Conservation (phyloP, 2,113 vertebrate species). For the Hydropotes inermis region DNA sequence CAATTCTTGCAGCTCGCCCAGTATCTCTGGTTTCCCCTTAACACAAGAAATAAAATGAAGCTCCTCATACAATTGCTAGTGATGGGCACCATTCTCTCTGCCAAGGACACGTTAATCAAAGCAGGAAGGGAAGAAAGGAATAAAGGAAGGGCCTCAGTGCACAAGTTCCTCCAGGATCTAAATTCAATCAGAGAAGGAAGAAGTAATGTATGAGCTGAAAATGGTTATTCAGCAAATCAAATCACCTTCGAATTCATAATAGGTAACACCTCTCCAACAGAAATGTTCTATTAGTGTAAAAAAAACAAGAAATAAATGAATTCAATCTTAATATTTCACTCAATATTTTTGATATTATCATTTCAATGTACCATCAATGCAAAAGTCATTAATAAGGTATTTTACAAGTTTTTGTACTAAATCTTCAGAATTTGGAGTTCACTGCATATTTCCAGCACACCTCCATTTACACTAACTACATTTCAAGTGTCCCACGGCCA, state of each 20-base stretch:
- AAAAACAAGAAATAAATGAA: neutral
- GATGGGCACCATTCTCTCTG: neutral
- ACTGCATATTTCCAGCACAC: too few relatives aligned
- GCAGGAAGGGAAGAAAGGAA: neutral
- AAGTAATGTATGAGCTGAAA: neutral
- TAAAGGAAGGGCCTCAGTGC: neutral
- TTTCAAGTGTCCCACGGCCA: neutral
- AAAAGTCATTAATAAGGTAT: neutral
- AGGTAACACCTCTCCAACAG: neutral
- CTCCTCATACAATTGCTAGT: neutral
- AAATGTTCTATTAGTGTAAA: neutral
- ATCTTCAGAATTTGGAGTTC: neutral
- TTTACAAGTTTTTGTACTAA: neutral
- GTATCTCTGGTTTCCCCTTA: neutral
- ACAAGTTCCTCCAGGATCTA: neutral
- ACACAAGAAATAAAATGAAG: neutral
- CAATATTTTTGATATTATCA: neutral
- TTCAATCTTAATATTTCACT: neutral
- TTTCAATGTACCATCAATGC: neutral
- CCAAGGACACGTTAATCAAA: neutral
- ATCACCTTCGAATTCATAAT: accelerated
- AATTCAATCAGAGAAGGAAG: neutral
- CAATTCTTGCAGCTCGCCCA: neutral
- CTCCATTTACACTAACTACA: neutral
- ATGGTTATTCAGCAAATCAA: neutral